phyloP scores from a whole-genome alignment of 2,888 invertebrate genomes.

The Ametastegia equiseti region DNA sequence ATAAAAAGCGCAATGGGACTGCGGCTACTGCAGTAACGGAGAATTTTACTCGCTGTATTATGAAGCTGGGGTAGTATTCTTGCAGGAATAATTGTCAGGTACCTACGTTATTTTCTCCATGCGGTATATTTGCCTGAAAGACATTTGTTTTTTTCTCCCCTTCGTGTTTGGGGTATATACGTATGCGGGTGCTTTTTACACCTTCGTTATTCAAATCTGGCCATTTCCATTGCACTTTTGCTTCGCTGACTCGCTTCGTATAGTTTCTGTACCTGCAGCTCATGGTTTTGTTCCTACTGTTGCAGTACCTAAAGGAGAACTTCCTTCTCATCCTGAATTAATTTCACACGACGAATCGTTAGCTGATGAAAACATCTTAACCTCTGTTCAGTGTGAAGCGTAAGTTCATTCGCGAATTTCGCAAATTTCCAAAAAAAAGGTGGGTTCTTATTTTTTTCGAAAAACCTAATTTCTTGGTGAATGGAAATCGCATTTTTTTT shows the following conservation, averaged over 20 bases:
- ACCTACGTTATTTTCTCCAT: background rate
- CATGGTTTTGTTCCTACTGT: no score
- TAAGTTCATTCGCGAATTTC: no score
- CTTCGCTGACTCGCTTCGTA: background rate
- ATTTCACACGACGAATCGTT: background rate
- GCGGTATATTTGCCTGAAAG: constrained; percentile 23
- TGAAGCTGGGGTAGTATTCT: background rate
- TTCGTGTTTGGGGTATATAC: background rate
- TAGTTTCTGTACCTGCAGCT: background rate
- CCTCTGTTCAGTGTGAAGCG: no score
- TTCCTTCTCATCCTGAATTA: background rate
- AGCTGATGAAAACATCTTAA: background rate
- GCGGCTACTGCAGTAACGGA: no score
- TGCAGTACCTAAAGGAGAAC: no score
- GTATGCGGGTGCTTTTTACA: constrained; percentile 16
- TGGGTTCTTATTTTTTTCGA: no score
- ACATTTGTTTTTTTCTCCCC: background rate
- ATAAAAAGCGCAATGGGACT: no score
- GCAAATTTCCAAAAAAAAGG: no score
- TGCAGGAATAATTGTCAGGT: background rate
- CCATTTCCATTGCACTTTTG: constrained; percentile 10
- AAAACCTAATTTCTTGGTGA: background rate
- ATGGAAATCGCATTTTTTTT: background rate
- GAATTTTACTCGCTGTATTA: background rate
- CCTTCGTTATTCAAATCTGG: constrained; percentile 38